phyloP scores from a whole-genome alignment of 1,140 invertebrate genomes.

The Conus betulinus region DNA sequence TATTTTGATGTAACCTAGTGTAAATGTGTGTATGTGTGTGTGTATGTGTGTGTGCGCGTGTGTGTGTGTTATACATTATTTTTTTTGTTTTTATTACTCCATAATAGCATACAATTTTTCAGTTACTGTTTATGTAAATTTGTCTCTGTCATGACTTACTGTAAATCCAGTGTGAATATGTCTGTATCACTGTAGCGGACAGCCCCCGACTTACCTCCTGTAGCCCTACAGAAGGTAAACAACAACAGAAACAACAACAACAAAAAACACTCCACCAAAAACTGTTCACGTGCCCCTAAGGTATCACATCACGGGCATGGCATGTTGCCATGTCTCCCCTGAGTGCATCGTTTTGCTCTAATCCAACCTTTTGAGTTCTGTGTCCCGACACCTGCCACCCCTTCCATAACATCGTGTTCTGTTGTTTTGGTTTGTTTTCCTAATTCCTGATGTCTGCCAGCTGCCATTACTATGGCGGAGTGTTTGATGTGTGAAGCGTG shows the following conservation, averaged over 20 bases:
- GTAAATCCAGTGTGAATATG: not conserved
- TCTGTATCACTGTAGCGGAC: conserved; percentile 8
- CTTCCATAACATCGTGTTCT: too few relatives aligned
- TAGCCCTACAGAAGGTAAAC: conserved; percentile 17
- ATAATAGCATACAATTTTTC: not conserved
- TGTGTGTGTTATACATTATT: not conserved
- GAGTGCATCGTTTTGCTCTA: too few relatives aligned
- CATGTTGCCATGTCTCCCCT: not conserved
- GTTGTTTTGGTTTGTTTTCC: too few relatives aligned
- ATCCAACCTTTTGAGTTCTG: too few relatives aligned
- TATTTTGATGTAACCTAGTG: too few relatives aligned
- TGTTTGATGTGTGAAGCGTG: too few relatives aligned
- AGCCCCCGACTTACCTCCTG: conserved; percentile 22
- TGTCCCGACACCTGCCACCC: too few relatives aligned
- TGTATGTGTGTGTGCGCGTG: not conserved
- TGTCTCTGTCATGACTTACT: not conserved
- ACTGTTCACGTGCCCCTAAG: conserved; percentile 11
- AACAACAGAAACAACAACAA: not conserved
- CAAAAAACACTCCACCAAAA: not conserved
- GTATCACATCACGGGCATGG: conserved; percentile 4
- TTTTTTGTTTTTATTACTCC: not conserved
- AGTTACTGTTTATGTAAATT: not conserved
- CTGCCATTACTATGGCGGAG: too few relatives aligned
- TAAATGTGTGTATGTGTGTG: not conserved
- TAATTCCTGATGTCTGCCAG: too few relatives aligned